These are phyloP conservation scores for Leptinotarsa lineolata DNA, from an alignment of 1,140 invertebrate species.

Conservation along the genomic window DNA sequence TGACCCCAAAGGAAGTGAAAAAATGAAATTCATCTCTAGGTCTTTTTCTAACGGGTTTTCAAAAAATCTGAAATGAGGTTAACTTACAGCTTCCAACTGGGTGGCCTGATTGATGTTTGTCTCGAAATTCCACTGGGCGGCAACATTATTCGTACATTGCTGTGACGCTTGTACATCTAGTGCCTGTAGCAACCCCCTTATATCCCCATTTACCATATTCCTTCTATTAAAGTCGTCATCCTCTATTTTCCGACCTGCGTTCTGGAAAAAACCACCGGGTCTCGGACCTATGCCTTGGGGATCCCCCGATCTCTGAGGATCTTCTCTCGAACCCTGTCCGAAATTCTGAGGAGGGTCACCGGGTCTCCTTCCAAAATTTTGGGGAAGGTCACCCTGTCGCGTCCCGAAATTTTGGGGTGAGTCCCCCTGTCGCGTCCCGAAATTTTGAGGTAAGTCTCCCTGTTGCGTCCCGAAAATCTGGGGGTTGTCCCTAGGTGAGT, in stretches of 20 bases:
- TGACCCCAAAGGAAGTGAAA: too few species aligned
- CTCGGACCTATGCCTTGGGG: background rate
- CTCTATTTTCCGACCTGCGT: background rate
- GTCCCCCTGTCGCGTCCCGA: background rate
- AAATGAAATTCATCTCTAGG: too few species aligned
- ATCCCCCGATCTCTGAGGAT: background rate
- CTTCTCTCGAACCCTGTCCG: background rate
- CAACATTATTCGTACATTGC: constrained; percentile 80
- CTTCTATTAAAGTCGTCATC: constrained; percentile 27
- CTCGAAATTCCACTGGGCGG: constrained; percentile 85
- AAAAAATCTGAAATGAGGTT: too few species aligned
- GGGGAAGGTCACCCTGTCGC: background rate
- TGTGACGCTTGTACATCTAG: constrained; percentile 74
- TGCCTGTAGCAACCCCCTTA: constrained; percentile 37
- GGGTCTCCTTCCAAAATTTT: background rate
- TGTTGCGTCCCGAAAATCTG: background rate
- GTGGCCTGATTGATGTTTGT: constrained; percentile 83
- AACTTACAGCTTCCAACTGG: constrained; percentile 79
- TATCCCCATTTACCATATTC: constrained; percentile 37
- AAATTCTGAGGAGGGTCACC: background rate
- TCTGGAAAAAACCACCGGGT: background rate
- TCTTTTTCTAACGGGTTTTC: too few species aligned
- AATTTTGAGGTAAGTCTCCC: background rate
- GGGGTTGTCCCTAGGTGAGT: constrained; percentile 2
- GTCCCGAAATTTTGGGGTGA: background rate